Percentiles rank a stretch among this genome's conserved stretches.
Evolutionary conservation across 2,113 vertebrate genomes (phyloP).

Genomic region (Pterocles burchelli): DNA sequence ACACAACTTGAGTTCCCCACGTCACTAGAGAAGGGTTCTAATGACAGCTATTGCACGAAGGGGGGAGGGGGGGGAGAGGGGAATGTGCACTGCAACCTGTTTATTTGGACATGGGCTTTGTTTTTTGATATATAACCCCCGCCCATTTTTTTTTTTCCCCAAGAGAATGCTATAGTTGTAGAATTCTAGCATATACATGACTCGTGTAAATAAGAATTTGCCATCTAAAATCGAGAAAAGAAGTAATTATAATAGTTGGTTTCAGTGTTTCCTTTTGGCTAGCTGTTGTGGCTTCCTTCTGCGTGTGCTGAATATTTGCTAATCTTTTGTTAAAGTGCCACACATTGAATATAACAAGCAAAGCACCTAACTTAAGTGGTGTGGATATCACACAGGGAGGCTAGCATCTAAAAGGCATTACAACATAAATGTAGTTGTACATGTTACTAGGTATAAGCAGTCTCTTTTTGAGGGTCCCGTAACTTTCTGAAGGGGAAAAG

Average conservation of each 20-base stretch:
- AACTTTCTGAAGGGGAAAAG: neutral
- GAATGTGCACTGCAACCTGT: neutral
- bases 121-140: neutral
- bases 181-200: neutral
- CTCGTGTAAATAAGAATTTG: neutral
- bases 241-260: neutral
- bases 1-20: neutral
- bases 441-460: neutral
- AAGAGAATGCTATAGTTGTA: neutral
- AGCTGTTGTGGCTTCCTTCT: neutral
- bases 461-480: neutral
- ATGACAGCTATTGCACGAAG: neutral
- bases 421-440: neutral
- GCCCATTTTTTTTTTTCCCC: neutral
- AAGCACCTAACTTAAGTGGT: neutral
- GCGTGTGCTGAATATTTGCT: neutral
- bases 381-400: neutral
- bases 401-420: neutral
- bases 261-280: neutral
- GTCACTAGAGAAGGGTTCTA: neutral
- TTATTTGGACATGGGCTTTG: neutral
- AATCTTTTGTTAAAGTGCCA: neutral
- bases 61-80: neutral
- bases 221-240: neutral
- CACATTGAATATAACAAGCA: rapidly evolving